These are phyloP conservation scores for Alviniconcha marisindica DNA, from an alignment of 1,140 invertebrate genomes.

Conservation along the genomic window DNA sequence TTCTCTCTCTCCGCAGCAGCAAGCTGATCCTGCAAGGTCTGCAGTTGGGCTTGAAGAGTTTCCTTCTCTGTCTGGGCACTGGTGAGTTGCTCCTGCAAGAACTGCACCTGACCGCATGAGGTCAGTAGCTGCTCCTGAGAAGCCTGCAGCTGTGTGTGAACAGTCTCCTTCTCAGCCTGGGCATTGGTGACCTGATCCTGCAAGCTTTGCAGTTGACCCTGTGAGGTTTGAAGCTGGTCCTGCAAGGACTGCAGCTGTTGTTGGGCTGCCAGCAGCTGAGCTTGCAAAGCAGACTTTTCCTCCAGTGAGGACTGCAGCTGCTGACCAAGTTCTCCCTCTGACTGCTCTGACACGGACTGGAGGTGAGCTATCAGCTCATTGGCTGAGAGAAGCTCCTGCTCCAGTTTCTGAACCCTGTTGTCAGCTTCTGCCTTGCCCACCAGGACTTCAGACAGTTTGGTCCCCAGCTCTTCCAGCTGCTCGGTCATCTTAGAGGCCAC, in stretches of 20 bases:
- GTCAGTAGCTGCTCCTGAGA: background rate
- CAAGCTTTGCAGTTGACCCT: background rate
- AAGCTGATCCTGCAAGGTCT: constrained; percentile 20
- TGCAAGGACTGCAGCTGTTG: constrained; percentile 1
- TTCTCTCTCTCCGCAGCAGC: background rate
- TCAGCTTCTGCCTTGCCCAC: constrained; percentile 21
- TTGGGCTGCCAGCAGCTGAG: background rate
- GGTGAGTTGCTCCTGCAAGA: background rate
- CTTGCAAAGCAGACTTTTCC: constrained; percentile 17
- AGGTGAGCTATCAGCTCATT: background rate
- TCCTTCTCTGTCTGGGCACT: constrained; percentile 10
- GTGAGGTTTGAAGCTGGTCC: background rate
- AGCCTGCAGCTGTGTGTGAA: constrained; percentile 11
- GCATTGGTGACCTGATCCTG: background rate
- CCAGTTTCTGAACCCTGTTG: constrained; percentile 20
- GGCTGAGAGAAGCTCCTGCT: background rate
- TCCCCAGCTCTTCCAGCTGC: constrained; percentile 21
- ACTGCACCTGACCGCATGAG: background rate
- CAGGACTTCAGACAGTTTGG: constrained; percentile 14
- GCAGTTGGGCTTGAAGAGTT: constrained; percentile 24
- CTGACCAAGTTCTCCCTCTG: constrained; percentile 8
- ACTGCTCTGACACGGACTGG: constrained; percentile 13
- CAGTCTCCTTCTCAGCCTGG: constrained; percentile 11
- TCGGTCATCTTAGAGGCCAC: constrained; percentile 14
- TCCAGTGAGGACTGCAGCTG: constrained; percentile 19